phyloP scores from a whole-genome alignment of 2,888 invertebrate species.

The Acronicta alni region DNA sequence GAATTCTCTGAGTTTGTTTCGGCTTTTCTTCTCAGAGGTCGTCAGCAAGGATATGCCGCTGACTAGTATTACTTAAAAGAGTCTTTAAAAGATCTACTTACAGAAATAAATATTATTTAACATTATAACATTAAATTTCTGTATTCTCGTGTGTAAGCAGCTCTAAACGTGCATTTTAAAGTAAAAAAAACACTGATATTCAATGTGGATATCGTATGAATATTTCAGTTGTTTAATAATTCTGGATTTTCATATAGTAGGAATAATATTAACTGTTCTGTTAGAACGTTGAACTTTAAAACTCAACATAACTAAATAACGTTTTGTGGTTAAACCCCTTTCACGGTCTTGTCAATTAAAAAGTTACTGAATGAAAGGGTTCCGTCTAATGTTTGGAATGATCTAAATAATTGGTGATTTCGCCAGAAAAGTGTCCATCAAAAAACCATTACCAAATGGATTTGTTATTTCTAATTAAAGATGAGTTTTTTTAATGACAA shows the following conservation, averaged over 20 bases:
- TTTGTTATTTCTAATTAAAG: neutral
- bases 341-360: constrained; percentile 16
- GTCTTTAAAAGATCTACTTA: too few species aligned
- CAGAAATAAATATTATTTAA: too few species aligned
- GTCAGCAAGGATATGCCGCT: too few species aligned
- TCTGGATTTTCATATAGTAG: neutral
- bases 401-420: constrained; percentile 8
- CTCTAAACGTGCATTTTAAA: neutral
- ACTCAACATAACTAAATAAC: constrained; percentile 16
- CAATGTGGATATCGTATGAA: neutral
- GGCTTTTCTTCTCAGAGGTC: too few species aligned
- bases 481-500: too few species aligned
- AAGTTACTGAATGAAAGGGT: constrained; percentile 36
- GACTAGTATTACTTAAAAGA: too few species aligned
- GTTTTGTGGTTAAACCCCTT: constrained; percentile 26
- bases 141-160: neutral
- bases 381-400: constrained; percentile 2
- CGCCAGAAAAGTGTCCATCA: constrained; percentile 26
- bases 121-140: too few species aligned
- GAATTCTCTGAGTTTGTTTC: too few species aligned
- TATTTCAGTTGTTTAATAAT: constrained; percentile 3
- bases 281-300: constrained; percentile 7
- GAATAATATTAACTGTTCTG: neutral
- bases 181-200: neutral
- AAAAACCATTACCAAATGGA: constrained; percentile 10